phyloP scores from a whole-genome alignment of 2,888 invertebrate genomes.

The Augochlorella aurata region DNA sequence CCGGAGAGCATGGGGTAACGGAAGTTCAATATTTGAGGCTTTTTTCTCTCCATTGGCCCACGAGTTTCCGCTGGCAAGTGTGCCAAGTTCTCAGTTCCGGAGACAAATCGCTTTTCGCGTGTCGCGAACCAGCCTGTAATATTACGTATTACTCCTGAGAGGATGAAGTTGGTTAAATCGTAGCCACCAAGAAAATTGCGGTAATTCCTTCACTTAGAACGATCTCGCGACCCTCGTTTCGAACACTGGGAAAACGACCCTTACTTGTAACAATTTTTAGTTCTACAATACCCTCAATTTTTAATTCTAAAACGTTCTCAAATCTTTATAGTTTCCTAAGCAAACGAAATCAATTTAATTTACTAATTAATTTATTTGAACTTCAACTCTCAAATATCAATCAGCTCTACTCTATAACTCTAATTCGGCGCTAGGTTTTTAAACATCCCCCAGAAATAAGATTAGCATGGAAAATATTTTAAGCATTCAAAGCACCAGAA shows the following conservation, averaged over 20 bases:
- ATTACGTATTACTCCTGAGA: conserved; percentile 22
- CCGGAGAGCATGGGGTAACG: conserved; percentile 35
- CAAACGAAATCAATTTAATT: too few species aligned
- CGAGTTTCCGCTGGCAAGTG: conserved; percentile 38
- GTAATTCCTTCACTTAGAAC: conserved; percentile 8
- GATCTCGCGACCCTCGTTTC: not conserved
- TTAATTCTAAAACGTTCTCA: not conserved
- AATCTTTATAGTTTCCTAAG: too few species aligned
- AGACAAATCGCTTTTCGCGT: conserved; percentile 41
- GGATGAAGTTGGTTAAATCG: not conserved
- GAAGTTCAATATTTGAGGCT: conserved; percentile 60
- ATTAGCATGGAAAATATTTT: too few species aligned
- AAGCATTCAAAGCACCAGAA: too few species aligned
- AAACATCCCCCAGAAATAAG: too few species aligned
- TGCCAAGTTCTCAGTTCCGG: conserved; percentile 48
- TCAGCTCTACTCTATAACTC: too few species aligned
- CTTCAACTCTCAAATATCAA: too few species aligned
- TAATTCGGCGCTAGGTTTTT: too few species aligned
- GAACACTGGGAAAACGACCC: not conserved
- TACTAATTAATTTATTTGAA: too few species aligned
- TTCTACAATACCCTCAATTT: not conserved
- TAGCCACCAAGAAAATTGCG: conserved; percentile 4
- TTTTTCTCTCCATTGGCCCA: conserved; percentile 49
- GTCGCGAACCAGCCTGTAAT: conserved; percentile 15
- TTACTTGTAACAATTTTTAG: not conserved